Evolutionary conservation across 2,113 vertebrate species (phyloP).

Genomic region (Carettochelys insculpta): DNA sequence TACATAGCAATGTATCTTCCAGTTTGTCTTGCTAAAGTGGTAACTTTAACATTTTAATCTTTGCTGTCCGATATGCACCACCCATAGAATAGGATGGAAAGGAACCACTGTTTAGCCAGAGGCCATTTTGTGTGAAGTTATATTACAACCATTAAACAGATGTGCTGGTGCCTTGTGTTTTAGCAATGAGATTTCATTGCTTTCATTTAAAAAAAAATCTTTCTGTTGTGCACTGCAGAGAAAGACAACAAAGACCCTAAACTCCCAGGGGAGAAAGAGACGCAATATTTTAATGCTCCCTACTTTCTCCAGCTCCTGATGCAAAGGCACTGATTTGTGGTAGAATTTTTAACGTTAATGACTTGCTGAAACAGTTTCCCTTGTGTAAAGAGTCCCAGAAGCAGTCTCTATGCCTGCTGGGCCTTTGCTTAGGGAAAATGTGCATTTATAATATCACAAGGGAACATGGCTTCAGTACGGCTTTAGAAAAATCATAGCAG

Average conservation of each 20-base stretch:
- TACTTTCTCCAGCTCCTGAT: neutral
- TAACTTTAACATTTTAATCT: neutral
- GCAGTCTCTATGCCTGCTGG: neutral
- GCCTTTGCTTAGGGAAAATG: neutral
- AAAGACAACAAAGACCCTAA: neutral
- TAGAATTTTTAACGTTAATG: neutral
- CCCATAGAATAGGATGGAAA: neutral
- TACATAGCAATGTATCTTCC: neutral
- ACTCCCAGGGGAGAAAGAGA: neutral
- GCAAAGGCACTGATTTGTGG: neutral
- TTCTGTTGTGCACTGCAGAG: neutral
- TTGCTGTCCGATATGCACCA: neutral
- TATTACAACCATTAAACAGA: neutral
- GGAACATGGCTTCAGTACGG: neutral
- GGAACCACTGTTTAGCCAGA: neutral
- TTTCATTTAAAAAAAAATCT: neutral
- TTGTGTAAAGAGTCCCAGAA: neutral
- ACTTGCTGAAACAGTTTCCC: neutral
- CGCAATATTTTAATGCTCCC: neutral
- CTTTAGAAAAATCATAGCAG: neutral
- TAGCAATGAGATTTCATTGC: neutral
- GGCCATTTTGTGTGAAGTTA: neutral
- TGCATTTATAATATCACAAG: neutral
- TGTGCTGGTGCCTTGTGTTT: neutral
- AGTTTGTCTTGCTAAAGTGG: conserved; percentile 20